Evolutionary conservation across 1,140 invertebrate genomes (phyloP), one percentile per base, ranked within the genome.

Genomic region (Bombyx mori): DNA sequence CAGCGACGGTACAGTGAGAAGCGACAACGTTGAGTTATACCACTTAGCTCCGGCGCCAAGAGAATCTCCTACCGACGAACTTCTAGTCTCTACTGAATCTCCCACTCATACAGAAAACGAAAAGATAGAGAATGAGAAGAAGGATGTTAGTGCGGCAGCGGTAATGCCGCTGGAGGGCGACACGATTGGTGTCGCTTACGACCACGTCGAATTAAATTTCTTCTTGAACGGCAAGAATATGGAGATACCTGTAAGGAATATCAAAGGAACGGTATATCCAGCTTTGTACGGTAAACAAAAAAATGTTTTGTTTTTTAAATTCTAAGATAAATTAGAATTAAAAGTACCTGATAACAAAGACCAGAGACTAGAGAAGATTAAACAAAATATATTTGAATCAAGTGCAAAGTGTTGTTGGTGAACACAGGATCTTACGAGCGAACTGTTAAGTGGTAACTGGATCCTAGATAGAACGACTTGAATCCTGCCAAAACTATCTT

Each of bases 141-240:
- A 67, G 47, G 61, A 54, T 7, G 58, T 51, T 60, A 68, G 61
- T 8, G 67, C 65, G 42, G 54, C 65, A 58, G 71, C 74, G 9
- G 66, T 77, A 8, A 86, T 84, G 76, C 85, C 94, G 10, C 92
- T 96, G 77, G 98, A 99, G 89, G 97, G 98, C 54, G 98, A 99
- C 86, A 92, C 98, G 60, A 92, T 99, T 73, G 98, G 98, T 52
- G 88, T 99, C 18, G 93, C 95, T 3, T 99, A 96, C 83, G 98
- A 99, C 82, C 98, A 99, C 86, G 93, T 99, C 56, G 96, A 99
- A 79, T 87, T 99, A 43, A 98, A 97, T 82, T 99, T 99, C 88
- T 99, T 93, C 82, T 85, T 98, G 18, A 99, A 99, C 90, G 98
- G 98, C 6, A 94, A 93, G 77, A 92, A 93, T 66, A 88, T 98